Percentiles rank a stretch among this genome's conserved stretches.
Evolutionary conservation across 2,113 vertebrate species (phyloP).

Genomic region (Desmodus rotundus): DNA sequence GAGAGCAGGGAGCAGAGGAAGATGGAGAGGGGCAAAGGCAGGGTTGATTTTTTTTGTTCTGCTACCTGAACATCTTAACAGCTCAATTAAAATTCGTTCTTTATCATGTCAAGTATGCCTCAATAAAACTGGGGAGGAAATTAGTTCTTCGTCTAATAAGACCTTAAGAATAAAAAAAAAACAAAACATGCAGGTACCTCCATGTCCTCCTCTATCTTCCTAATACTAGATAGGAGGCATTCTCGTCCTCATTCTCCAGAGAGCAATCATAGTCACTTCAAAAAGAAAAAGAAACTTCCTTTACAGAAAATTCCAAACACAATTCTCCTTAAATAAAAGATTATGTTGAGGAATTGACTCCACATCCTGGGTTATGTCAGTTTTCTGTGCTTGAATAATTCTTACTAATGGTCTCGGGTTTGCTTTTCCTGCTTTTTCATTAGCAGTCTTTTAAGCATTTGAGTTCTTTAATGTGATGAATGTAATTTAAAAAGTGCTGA

Average conservation of each 20-base stretch:
- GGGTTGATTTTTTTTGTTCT: neutral
- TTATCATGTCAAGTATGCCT: neutral
- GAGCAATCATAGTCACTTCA: neutral
- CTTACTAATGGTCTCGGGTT: neutral
- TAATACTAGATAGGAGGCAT: neutral
- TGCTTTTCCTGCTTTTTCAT: slow-evolving; percentile 25
- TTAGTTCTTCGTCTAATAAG: neutral
- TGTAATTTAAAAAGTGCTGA: slow-evolving; percentile 10
- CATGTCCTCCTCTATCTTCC: neutral
- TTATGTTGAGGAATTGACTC: neutral
- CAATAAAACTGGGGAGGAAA: neutral
- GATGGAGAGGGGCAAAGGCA: neutral
- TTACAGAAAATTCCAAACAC: neutral
- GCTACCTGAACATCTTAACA: neutral
- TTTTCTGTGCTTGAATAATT: slow-evolving; percentile 31
- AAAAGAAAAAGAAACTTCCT: neutral
- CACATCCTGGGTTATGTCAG: neutral
- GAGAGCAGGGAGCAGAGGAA: neutral
- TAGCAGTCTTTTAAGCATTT: neutral
- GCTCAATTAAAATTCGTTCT: neutral
- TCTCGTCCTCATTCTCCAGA: neutral
- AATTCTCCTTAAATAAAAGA: neutral
- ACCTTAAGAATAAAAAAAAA: neutral
- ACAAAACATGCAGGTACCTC: neutral
- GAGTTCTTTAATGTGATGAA: neutral